Evolutionary conservation across 2,888 invertebrate genomes (phyloP).

Genomic region (Tigriopus californicus): DNA sequence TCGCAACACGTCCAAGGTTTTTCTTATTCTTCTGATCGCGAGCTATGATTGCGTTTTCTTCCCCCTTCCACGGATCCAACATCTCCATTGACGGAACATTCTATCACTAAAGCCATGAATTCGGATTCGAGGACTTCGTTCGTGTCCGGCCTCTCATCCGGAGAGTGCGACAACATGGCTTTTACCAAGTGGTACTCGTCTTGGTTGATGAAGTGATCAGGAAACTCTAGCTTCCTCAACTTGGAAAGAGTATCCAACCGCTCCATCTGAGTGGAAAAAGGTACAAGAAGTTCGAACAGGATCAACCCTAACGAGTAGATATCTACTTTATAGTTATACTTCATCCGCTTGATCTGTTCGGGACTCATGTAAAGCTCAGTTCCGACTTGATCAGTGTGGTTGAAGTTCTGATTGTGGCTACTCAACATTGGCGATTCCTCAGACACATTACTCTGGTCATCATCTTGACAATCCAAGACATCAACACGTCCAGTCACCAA

Average conservation of each 20-base stretch:
- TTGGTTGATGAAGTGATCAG: conserved; percentile 38
- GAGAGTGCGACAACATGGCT: conserved; percentile 54
- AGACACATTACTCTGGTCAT: no score
- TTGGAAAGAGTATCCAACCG: conserved; percentile 45
- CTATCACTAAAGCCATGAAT: no score
- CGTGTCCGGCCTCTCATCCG: conserved; percentile 42
- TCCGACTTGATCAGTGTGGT: conserved; percentile 44
- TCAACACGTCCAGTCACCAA: conserved; percentile 48
- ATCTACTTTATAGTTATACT: conserved; percentile 40
- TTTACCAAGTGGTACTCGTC: conserved; percentile 48
- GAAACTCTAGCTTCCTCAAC: conserved; percentile 46
- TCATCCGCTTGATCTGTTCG: conserved; percentile 44
- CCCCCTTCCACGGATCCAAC: no score
- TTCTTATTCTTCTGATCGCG: no score
- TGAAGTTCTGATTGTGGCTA: neutral
- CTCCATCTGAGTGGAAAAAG: conserved; percentile 81
- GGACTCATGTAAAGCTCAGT: conserved; percentile 97
- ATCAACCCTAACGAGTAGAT: conserved; percentile 87
- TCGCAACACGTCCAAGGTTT: no score
- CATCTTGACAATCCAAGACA: neutral
- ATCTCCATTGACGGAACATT: no score
- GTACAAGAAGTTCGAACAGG: conserved; percentile 72
- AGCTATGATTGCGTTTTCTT: no score
- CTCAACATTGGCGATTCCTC: neutral
- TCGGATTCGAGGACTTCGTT: no score